Conservation (phyloP, 2,113 vertebrate genomes). For the Phalacrocorax pelagicus region DNA sequence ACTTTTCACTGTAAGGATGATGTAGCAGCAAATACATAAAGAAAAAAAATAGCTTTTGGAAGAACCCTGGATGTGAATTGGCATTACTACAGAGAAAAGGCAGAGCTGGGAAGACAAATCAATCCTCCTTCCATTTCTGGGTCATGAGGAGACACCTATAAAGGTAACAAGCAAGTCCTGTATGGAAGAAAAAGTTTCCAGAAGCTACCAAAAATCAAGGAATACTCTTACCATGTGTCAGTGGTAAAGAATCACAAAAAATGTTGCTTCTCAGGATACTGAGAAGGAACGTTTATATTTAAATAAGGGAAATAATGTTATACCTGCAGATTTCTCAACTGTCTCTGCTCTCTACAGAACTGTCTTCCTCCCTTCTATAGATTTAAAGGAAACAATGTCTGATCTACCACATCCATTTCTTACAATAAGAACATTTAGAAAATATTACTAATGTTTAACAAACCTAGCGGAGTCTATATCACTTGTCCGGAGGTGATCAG, state of each 20-base stretch:
- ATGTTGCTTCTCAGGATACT: background rate
- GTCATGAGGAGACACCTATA: constrained; percentile 1
- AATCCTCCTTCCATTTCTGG: background rate
- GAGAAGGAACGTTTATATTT: background rate
- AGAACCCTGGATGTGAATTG: background rate
- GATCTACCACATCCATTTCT: background rate
- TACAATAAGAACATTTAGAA: background rate
- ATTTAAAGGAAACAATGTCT: background rate
- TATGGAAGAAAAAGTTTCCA: background rate
- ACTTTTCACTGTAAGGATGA: background rate
- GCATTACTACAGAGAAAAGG: background rate
- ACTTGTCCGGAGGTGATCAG: background rate
- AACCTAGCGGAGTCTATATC: background rate
- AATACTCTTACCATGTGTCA: background rate
- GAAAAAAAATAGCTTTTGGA: background rate
- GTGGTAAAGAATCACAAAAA: background rate
- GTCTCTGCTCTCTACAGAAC: background rate
- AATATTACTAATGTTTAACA: background rate
- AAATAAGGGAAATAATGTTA: background rate
- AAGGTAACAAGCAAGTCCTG: background rate
- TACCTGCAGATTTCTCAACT: background rate
- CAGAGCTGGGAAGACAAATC: background rate
- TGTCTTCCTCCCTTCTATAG: background rate
- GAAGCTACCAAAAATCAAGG: background rate
- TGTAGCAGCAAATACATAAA: background rate